Evolutionary conservation across 2,113 vertebrate genomes (phyloP).

Genomic region (Chrysemys picta): DNA sequence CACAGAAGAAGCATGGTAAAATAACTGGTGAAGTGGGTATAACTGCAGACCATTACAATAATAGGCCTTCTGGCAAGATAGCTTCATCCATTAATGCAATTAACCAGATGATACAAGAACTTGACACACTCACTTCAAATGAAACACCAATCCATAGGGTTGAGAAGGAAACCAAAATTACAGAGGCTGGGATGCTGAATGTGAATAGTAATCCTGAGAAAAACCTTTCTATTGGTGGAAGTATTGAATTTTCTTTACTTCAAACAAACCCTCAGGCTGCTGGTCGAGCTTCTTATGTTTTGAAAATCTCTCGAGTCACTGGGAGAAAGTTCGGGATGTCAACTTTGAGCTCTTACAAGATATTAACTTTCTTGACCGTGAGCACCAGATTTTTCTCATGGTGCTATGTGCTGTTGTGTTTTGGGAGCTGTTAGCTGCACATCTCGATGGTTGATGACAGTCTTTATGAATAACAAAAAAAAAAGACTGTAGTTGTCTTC

Average conservation of each 20-base stretch:
- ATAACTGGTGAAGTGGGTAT: fast-evolving
- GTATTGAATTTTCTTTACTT: neutral
- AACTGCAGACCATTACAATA: neutral
- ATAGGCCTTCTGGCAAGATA: neutral
- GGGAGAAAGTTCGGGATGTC: neutral
- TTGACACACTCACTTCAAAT: neutral
- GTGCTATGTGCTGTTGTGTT: constrained; percentile 74
- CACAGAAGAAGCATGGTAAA: fast-evolving
- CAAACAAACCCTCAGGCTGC: neutral
- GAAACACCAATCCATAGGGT: fast-evolving
- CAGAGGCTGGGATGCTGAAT: neutral
- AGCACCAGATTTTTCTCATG: constrained; percentile 83
- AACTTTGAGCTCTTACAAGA: neutral
- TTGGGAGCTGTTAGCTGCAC: constrained; percentile 82
- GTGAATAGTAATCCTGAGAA: neutral
- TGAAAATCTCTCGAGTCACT: neutral
- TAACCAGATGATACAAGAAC: fast-evolving
- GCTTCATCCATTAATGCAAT: neutral
- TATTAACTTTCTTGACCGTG: constrained; percentile 72
- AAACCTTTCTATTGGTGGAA: neutral
- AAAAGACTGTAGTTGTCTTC: neutral
- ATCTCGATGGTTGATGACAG: constrained; percentile 85
- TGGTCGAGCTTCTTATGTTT: neutral
- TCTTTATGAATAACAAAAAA: constrained; percentile 82
- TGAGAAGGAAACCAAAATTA: fast-evolving